These are phyloP conservation scores for Dolichallabes microphthalmus DNA, from an alignment of 2,113 vertebrate species.

Conservation along the genomic window DNA sequence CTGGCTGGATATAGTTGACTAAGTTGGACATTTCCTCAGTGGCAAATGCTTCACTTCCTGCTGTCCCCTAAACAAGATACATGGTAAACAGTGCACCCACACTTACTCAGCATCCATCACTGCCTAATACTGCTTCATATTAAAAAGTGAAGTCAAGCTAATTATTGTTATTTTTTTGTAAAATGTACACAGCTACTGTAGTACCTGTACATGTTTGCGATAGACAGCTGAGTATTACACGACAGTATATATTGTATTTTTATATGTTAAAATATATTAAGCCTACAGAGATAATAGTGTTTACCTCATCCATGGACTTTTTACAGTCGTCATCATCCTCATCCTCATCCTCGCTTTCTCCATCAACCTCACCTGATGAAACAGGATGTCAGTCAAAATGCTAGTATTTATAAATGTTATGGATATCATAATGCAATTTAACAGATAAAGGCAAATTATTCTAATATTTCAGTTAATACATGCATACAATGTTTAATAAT, in stretches of 20 bases:
- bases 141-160: not conserved
- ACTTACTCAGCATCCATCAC: not conserved
- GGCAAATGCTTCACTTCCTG: constrained; percentile 92
- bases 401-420: not conserved
- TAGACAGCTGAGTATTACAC: not conserved
- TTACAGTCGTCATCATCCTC: constrained; percentile 94
- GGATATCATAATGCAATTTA: not conserved
- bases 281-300: constrained; percentile 36
- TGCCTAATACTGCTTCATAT: not conserved
- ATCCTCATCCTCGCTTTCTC: constrained; percentile 92
- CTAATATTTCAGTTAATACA: not conserved
- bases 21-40: constrained; percentile 98
- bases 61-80: constrained; percentile 79
- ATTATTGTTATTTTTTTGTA: not conserved
- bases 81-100: constrained; percentile 38
- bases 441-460: not conserved
- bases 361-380: constrained; percentile 86
- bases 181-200: not conserved
- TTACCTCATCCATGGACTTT: constrained; percentile 96
- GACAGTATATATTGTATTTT: not conserved
- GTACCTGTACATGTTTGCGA: not conserved
- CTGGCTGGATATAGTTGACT: constrained; percentile 96
- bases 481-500: not conserved
- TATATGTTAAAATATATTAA: not conserved
- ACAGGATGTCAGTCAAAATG: not conserved